Evolutionary conservation across 2,888 invertebrate species (phyloP).

Genomic region (Thysanoteuthis rhombus): DNA sequence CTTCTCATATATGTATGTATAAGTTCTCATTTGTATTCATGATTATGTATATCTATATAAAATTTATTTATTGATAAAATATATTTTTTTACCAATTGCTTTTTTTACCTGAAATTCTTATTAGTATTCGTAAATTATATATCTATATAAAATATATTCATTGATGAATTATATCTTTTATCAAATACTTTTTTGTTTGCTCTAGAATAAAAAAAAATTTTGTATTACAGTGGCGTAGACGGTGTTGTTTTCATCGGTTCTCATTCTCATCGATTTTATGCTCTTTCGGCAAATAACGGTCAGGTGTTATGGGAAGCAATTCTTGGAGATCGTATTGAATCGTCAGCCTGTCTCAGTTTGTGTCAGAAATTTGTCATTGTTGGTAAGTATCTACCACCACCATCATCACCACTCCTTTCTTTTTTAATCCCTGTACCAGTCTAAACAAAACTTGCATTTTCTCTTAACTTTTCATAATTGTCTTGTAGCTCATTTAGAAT

Average conservation of each 20-base stretch:
- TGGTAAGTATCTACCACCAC: slow-evolving; percentile 69
- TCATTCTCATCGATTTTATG: slow-evolving; percentile 79
- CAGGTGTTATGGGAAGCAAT: slow-evolving; percentile 61
- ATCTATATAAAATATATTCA: too few species aligned
- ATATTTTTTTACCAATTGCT: not conserved
- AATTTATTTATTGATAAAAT: too few species aligned
- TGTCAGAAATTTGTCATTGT: slow-evolving; percentile 73
- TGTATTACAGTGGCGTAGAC: slow-evolving; percentile 36
- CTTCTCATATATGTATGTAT: too few species aligned
- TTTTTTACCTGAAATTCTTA: not conserved
- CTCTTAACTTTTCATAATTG: too few species aligned
- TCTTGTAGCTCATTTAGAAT: too few species aligned
- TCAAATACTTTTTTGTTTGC: not conserved
- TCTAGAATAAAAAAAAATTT: not conserved
- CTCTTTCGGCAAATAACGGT: slow-evolving; percentile 73
- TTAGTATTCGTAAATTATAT: too few species aligned
- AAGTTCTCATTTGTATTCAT: too few species aligned
- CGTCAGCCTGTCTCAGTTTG: slow-evolving; percentile 70
- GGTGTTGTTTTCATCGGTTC: slow-evolving; percentile 74
- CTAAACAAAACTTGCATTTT: too few species aligned
- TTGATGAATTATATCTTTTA: too few species aligned
- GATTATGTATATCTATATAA: too few species aligned
- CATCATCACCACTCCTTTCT: not conserved
- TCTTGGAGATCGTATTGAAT: slow-evolving; percentile 80
- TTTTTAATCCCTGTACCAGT: too few species aligned